These are phyloP conservation scores for Neuroterus valhalla DNA, from an alignment of 1,140 invertebrate genomes.

Conservation along the genomic window DNA sequence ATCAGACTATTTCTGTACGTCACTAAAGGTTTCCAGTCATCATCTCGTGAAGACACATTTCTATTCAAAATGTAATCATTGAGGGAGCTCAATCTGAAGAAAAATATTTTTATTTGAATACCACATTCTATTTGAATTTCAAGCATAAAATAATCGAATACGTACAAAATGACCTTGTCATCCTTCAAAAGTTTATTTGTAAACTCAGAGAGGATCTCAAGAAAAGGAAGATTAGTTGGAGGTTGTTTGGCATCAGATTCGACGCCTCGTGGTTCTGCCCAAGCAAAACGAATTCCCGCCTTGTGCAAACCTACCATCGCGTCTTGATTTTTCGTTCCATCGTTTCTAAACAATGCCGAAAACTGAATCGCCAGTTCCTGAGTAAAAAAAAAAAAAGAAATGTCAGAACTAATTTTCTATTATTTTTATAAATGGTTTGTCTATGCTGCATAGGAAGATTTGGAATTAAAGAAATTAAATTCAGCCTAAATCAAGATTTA, in stretches of 20 bases:
- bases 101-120: slow-evolving; percentile 16
- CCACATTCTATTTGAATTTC: not conserved
- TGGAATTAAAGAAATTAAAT: too few species aligned
- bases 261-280: slow-evolving; percentile 79
- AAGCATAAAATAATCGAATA: slow-evolving; percentile 40
- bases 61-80: slow-evolving; percentile 86
- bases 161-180: slow-evolving; percentile 94
- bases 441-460: too few species aligned
- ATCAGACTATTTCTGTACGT: slow-evolving; percentile 92
- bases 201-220: slow-evolving; percentile 97
- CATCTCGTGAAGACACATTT: slow-evolving; percentile 88
- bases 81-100: slow-evolving; percentile 83
- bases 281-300: slow-evolving; percentile 95
- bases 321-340: slow-evolving; percentile 98
- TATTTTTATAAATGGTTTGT: too few species aligned
- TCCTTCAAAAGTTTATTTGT: slow-evolving; percentile 96
- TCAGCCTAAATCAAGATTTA: too few species aligned
- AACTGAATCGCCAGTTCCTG: slow-evolving; percentile 97
- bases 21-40: slow-evolving; percentile 93
- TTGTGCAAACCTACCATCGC: slow-evolving; percentile 96
- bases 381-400: slow-evolving; percentile 48
- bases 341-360: slow-evolving; percentile 96
- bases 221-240: slow-evolving; percentile 91
- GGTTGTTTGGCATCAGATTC: slow-evolving; percentile 83
- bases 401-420: too few species aligned